Percentiles rank a stretch among this genome's conserved stretches.
Conservation (phyloP, 2,888 invertebrate genomes). For the Zygothrica quintamaculata region DNA sequence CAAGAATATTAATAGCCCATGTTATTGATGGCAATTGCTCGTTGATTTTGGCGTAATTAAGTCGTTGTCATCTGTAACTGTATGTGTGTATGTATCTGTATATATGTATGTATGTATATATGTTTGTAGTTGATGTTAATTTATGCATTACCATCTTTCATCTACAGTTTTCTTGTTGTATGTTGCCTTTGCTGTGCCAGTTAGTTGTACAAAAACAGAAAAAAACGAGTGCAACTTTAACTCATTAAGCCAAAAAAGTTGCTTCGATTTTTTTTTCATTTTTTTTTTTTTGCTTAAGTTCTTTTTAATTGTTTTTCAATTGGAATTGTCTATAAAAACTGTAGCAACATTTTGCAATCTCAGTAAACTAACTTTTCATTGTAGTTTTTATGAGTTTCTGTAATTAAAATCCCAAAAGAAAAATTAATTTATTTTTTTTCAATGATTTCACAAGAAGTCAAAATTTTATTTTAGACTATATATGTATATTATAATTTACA, state of each 20-base stretch:
- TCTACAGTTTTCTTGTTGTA: conserved; percentile 17
- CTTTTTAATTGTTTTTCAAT: conserved; percentile 3
- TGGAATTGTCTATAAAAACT: background rate
- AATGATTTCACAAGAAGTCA: background rate
- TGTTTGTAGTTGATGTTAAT: conserved; percentile 44
- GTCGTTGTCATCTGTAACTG: conserved; percentile 68
- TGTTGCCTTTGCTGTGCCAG: conserved; percentile 8
- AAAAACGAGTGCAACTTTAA: conserved; percentile 25
- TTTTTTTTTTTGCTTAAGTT: too few relatives aligned
- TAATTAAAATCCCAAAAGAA: conserved; percentile 5
- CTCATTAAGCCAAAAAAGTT: conserved; percentile 5
- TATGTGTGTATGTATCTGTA: conserved; percentile 20
- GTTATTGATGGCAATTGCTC: conserved; percentile 82
- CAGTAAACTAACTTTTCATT: background rate
- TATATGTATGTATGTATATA: conserved; percentile 9
- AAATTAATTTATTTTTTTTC: background rate
- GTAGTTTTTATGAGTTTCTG: background rate
- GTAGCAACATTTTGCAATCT: background rate
- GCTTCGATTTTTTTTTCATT: background rate
- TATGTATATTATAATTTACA: too few relatives aligned
- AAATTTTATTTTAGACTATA: too few relatives aligned
- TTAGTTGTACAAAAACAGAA: conserved; percentile 24
- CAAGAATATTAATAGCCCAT: conserved; percentile 79
- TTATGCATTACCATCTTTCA: conserved; percentile 54
- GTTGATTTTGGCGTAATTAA: conserved; percentile 82